These are phyloP conservation scores for Sciurus vulgaris DNA, from an alignment of 2,797 vertebrate species.

Conservation along the genomic window DNA sequence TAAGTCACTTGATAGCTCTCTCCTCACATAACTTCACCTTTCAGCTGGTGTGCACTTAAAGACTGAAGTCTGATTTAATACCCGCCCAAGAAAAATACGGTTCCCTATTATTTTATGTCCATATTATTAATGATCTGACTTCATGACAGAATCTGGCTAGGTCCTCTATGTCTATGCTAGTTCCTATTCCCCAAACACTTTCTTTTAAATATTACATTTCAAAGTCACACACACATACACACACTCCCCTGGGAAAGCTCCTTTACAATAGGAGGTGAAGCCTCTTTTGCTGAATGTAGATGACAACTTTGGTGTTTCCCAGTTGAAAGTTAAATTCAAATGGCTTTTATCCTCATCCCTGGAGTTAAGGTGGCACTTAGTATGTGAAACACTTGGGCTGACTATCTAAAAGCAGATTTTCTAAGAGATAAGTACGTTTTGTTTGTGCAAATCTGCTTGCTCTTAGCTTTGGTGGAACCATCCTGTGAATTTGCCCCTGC, in stretches of 20 bases:
- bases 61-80: neutral
- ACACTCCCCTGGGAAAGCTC: neutral
- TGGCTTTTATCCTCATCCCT: neutral
- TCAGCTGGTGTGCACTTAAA: neutral
- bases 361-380: neutral
- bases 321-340: neutral
- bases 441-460: neutral
- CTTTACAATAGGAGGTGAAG: neutral
- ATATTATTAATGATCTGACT: neutral
- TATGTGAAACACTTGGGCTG: neutral
- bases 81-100: neutral
- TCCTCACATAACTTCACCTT: neutral
- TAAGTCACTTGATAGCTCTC: neutral
- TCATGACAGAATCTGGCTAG: neutral
- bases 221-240: neutral
- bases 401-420: neutral
- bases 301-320: neutral
- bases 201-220: conserved; percentile 17
- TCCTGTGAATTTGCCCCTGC: neutral
- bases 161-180: neutral
- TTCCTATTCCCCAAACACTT: neutral
- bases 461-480: neutral
- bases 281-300: neutral
- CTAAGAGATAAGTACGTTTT: neutral
- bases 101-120: neutral